phyloP scores from a whole-genome alignment of 1,140 invertebrate genomes.

The Trialeurodes vaporariorum region DNA sequence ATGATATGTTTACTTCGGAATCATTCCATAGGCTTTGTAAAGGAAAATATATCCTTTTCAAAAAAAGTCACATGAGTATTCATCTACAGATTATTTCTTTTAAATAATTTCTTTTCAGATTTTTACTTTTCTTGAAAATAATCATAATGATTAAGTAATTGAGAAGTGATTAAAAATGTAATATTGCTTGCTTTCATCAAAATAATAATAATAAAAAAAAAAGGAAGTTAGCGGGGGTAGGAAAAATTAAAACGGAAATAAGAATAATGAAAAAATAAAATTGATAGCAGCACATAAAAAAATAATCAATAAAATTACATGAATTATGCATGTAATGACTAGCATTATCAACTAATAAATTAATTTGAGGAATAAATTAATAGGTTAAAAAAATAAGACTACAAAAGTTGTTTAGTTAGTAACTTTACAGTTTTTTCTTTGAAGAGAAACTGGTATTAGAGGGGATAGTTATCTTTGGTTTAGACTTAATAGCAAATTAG shows the following conservation, averaged over 20 bases:
- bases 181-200: not conserved
- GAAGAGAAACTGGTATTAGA: not conserved
- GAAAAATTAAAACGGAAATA: not conserved
- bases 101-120: not conserved
- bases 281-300: not conserved
- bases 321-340: not conserved
- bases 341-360: not conserved
- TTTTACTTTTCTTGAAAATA: too few relatives aligned
- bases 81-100: not conserved
- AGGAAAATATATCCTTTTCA: not conserved
- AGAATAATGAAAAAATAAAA: not conserved
- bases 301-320: not conserved
- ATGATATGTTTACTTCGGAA: not conserved
- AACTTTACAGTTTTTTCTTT: not conserved
- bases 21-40: not conserved
- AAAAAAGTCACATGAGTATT: constrained; percentile 1
- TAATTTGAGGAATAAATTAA: not conserved
- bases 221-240: not conserved
- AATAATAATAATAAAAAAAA: not conserved
- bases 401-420: not conserved
- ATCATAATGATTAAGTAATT: not conserved
- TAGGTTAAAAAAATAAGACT: not conserved
- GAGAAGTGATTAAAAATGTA: not conserved
- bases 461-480: not conserved
- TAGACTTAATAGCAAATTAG: not conserved